Percentiles rank a stretch among this genome's conserved stretches.
These are phyloP conservation scores for Menura novaehollandiae DNA, from an alignment of 2,113 vertebrate species.

Conservation along the genomic window DNA sequence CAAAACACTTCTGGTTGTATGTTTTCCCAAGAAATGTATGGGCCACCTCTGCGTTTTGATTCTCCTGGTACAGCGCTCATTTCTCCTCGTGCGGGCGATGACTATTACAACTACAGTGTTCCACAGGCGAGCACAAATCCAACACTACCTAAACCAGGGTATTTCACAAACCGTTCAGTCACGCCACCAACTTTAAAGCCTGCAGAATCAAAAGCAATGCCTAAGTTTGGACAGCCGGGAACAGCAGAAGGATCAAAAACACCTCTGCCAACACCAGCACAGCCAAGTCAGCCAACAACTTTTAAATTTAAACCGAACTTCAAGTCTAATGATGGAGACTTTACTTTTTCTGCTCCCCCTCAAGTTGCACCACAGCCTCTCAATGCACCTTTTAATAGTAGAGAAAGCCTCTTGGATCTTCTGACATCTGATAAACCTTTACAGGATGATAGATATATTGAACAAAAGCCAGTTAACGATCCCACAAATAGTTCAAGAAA, in stretches of 20 bases:
- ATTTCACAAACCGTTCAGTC: slow-evolving; percentile 89
- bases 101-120: slow-evolving; percentile 87
- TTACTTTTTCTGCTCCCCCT: slow-evolving; percentile 86
- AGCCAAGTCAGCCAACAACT: slow-evolving; percentile 76
- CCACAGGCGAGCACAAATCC: slow-evolving; percentile 86
- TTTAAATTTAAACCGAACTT: slow-evolving; percentile 98
- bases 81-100: slow-evolving; percentile 88
- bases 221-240: slow-evolving; percentile 79
- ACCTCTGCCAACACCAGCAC: slow-evolving; percentile 67
- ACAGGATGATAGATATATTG: slow-evolving; percentile 73
- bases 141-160: slow-evolving; percentile 90
- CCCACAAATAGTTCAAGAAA: slow-evolving; percentile 64
- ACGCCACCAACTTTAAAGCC: slow-evolving; percentile 74
- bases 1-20: slow-evolving; percentile 84
- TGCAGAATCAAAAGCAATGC: slow-evolving; percentile 77
- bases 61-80: slow-evolving; percentile 84
- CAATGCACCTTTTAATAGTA: slow-evolving; percentile 71
- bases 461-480: slow-evolving; percentile 70
- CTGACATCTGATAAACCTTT: slow-evolving; percentile 85
- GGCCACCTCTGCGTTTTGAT: slow-evolving; percentile 86
- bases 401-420: slow-evolving; percentile 88
- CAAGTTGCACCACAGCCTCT: slow-evolving; percentile 65
- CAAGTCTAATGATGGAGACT: slow-evolving; percentile 95
- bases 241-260: slow-evolving; percentile 79
- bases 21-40: slow-evolving; percentile 90